Base-by-base conservation (phyloP, 2,113 vertebrate species). In the Tichodroma muraria region DNA sequence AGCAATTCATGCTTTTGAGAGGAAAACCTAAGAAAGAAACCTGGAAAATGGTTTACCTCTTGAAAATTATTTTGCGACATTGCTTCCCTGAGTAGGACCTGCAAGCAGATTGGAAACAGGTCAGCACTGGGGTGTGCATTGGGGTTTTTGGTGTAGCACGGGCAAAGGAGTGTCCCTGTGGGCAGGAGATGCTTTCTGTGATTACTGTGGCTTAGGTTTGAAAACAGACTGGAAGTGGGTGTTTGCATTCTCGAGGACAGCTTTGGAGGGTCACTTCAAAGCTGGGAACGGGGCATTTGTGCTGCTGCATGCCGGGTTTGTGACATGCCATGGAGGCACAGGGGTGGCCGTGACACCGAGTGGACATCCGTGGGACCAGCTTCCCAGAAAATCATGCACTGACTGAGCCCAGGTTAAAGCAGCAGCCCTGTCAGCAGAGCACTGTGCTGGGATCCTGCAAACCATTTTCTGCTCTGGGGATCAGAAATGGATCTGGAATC, bases 301-400 rank as follows among this genome's bases (percentile, higher is more conserved):
- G 73, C 28, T 60, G 22, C 61, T 56, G 45, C 18, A 2, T 2
- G 6, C 47, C 0, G 0, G 10, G 45, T n/a, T 63, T 37, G 80
- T 33, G 57, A 25, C 53, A 4, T 0, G 1, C 21, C 2, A 0
- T 50, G 83, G 40, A 33, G n/a, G 52, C 0, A 1, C 64, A 37
- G 53, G 37, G 40, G 61, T 75, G 70, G 42, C 70, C 0, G 6
- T 27, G 80, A 56, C 35, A 33, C 37, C 2, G 0, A 56, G 69
- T 1, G 5, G n/a, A n/a, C n/a, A n/a, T 44, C n/a, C 27, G 59
- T 7, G 8, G 90, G 54, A 72, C 20, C 80, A 71, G 50, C 37
- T 76, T 69, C 63, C 59, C 52, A 10, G 42, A 33, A 77, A 79
- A 53, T 17, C 25, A 15, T 0, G 4, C 50, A 25, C 70, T 85